Evolutionary conservation across 2,113 vertebrate species (phyloP).

Genomic region (Caranx ignobilis): DNA sequence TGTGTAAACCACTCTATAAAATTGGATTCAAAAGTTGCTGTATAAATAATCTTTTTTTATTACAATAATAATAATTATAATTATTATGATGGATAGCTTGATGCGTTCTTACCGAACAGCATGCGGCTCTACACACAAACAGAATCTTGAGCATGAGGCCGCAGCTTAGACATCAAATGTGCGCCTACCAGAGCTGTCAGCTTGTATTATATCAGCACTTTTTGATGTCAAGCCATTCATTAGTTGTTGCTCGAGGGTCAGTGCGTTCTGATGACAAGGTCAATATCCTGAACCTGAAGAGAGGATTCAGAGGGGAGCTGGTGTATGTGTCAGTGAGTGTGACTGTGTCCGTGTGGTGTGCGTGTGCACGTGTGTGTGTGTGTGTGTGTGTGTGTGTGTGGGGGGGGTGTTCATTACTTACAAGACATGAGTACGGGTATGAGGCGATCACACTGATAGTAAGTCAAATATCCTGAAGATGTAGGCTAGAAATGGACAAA

Average conservation of each 20-base stretch:
- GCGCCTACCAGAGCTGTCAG: conserved; percentile 37
- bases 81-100: no score
- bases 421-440: not conserved
- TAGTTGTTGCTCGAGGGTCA: conserved; percentile 60
- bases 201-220: conserved; percentile 60
- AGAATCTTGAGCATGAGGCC: not conserved
- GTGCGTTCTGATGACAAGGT: conserved; percentile 60
- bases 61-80: no score
- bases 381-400: not conserved
- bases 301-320: conserved; percentile 9
- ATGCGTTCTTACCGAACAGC: not conserved
- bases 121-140: conserved; percentile 4
- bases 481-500: not conserved
- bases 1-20: not conserved
- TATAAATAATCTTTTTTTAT: no score
- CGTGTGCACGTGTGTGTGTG: not conserved
- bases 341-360: not conserved
- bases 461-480: conserved; percentile 37
- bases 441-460: conserved; percentile 9
- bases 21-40: no score
- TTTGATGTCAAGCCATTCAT: conserved; percentile 62
- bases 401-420: conserved; percentile 8
- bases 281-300: conserved; percentile 41
- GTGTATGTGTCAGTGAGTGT: conserved; percentile 3
- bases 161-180: conserved; percentile 35